These are phyloP conservation scores for Phengaris alcon DNA, from an alignment of 2,888 invertebrate species.

Conservation along the genomic window DNA sequence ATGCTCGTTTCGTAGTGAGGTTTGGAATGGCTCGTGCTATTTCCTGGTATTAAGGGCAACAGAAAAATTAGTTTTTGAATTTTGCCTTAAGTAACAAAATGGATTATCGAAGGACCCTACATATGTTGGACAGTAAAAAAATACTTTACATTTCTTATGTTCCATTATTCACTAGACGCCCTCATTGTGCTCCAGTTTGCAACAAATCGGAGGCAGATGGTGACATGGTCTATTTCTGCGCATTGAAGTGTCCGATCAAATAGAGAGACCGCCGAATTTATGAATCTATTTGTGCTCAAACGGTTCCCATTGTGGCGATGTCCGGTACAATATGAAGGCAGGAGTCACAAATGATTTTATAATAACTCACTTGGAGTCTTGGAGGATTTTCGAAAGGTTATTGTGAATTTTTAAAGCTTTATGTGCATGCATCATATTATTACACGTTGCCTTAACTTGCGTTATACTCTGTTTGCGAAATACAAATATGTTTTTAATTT, in stretches of 20 bases:
- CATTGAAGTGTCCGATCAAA: conserved; percentile 45
- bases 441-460: not conserved
- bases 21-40: no score
- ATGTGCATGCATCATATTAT: not conserved
- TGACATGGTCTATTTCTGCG: conserved; percentile 41
- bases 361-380: not conserved
- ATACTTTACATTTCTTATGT: not conserved
- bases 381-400: not conserved
- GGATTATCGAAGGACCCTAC: not conserved
- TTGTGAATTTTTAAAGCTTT: not conserved
- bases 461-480: not conserved
- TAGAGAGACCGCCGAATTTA: conserved; percentile 44
- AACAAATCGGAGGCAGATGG: conserved; percentile 40
- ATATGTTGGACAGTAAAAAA: not conserved
- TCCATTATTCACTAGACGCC: conserved; percentile 29
- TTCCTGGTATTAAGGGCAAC: no score
- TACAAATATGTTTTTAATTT: no score
- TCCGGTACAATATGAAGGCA: conserved; percentile 6
- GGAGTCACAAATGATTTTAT: conserved; percentile 6
- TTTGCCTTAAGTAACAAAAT: no score
- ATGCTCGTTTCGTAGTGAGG: no score
- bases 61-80: no score
- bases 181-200: conserved; percentile 34
- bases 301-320: not conserved
- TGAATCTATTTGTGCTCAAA: conserved; percentile 43